These are phyloP conservation scores for Sardinella longiceps DNA, from an alignment of 2,797 vertebrate species.

Conservation along the genomic window DNA sequence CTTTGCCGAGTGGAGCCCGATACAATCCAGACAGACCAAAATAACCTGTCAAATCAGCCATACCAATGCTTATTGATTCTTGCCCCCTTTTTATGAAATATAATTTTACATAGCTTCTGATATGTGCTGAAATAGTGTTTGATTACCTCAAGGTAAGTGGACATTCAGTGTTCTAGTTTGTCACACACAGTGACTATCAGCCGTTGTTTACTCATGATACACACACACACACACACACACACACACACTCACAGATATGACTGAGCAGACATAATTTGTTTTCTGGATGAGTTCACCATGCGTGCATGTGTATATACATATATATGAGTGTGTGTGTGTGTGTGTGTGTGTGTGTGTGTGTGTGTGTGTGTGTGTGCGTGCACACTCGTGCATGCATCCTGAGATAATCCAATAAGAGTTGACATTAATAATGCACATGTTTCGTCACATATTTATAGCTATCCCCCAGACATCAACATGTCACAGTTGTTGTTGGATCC, in stretches of 20 bases:
- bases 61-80: slow-evolving; percentile 47
- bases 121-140: not conserved
- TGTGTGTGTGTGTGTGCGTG: slow-evolving; percentile 53
- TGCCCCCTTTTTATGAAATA: slow-evolving; percentile 34
- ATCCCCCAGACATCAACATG: slow-evolving; percentile 82
- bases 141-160: slow-evolving; percentile 2
- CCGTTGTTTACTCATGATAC: not conserved
- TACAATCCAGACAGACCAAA: slow-evolving; percentile 40
- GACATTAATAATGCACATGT: slow-evolving; percentile 83
- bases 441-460: slow-evolving; percentile 84
- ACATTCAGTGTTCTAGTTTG: slow-evolving; percentile 23
- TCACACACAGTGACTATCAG: slow-evolving; percentile 1
- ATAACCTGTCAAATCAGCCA: slow-evolving; percentile 52
- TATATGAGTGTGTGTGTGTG: slow-evolving; percentile 62
- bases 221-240: not conserved
- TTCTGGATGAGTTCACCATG: slow-evolving; percentile 60
- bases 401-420: slow-evolving; percentile 77
- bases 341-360: slow-evolving; percentile 62
- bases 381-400: slow-evolving; percentile 59
- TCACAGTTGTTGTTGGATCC: slow-evolving; percentile 85
- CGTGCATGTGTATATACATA: slow-evolving; percentile 53
- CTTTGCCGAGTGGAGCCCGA: slow-evolving; percentile 37
- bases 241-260: slow-evolving; percentile 15
- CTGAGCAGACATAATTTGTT: slow-evolving; percentile 40
- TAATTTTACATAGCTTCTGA: slow-evolving; percentile 40